A percentile compares a stretch with the other conserved stretches of the same genome.
phyloP scores from a whole-genome alignment of 1,140 invertebrate genomes.

The Cepaea nemoralis region DNA sequence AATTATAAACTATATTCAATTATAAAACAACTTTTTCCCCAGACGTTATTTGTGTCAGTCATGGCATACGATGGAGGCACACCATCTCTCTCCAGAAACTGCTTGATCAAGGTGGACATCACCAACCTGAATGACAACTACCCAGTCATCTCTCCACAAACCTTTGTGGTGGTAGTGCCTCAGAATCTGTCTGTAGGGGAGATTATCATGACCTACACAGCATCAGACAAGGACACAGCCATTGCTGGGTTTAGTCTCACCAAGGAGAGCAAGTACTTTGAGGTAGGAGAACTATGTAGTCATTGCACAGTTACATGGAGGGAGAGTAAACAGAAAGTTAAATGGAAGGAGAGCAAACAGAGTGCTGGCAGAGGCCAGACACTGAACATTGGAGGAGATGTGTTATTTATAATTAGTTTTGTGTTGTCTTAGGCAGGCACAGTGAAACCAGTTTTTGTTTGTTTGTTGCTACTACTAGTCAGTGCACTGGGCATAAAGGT shows the following conservation, averaged over 20 bases:
- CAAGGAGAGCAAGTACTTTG: conserved; percentile 43
- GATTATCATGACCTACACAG: conserved; percentile 41
- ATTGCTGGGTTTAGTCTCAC: conserved; percentile 48
- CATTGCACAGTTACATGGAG: no score
- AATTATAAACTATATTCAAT: no score
- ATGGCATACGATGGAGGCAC: conserved; percentile 50
- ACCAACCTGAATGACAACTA: conserved; percentile 60
- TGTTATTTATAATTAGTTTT: no score
- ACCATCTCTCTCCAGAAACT: conserved; percentile 39
- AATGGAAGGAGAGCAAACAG: no score
- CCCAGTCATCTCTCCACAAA: conserved; percentile 48
- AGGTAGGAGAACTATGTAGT: conserved; percentile 25
- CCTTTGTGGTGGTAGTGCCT: conserved; percentile 42
- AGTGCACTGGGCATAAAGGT: no score
- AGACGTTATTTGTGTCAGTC: conserved; percentile 60
- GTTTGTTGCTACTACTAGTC: no score
- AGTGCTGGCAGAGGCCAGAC: no score
- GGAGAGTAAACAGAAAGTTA: no score
- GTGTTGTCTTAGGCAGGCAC: no score
- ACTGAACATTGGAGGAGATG: no score
- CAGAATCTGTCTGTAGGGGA: conserved; percentile 43
- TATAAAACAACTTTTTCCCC: no score
- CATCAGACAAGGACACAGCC: conserved; percentile 50
- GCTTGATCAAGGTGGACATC: conserved; percentile 49
- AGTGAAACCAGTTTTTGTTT: no score